Evolutionary conservation across 2,797 vertebrate genomes (phyloP), one percentile per base, ranked within the genome.

Genomic region (Carapus acus): DNA sequence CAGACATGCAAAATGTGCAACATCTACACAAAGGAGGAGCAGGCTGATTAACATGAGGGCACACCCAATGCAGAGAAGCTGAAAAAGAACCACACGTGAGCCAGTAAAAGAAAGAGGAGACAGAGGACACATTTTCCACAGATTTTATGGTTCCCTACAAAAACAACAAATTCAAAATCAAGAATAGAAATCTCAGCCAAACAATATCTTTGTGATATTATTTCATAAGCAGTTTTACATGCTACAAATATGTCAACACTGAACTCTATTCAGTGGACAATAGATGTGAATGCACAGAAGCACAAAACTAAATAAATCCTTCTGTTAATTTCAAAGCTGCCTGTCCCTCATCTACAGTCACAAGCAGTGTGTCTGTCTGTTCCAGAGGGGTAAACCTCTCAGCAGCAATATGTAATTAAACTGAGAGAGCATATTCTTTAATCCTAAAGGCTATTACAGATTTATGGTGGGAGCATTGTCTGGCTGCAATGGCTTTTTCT

Each of bases 321-420:
- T 67, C 57, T 76, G 77, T 79, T 80, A 73, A 86, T 85, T 82
- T 85, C 43, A 55, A 4, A 8, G 37, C 77, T 71, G 74, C 81
- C 80, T 84, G 82, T 84, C 83, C 73, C 63, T 76, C 69, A 73
- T 80, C 69, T 66, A 60, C 46, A 17, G 61, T 31, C 53, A 17
- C 43, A 51, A 7, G 36, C 56, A 27, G 62, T 16, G 69, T 48
- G 60, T 61, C 58, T 46, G 58, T 31, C 39, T 17, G 1, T 76
- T 73, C 65, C 74, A 29, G 66, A 27, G 18, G 67, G 62, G 70
- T 80, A 86, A 85, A 81, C 73, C 85, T 78, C 81, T 83, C 79
- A 64, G 53, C 55, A 78, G 85, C 85, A 88, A 88, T 89, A 87
- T 88, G 86, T 87, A 88, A 90, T 90, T 88, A 90, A 89, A 88